Conservation (phyloP, 2,113 vertebrate species). For the Felis chaus region DNA sequence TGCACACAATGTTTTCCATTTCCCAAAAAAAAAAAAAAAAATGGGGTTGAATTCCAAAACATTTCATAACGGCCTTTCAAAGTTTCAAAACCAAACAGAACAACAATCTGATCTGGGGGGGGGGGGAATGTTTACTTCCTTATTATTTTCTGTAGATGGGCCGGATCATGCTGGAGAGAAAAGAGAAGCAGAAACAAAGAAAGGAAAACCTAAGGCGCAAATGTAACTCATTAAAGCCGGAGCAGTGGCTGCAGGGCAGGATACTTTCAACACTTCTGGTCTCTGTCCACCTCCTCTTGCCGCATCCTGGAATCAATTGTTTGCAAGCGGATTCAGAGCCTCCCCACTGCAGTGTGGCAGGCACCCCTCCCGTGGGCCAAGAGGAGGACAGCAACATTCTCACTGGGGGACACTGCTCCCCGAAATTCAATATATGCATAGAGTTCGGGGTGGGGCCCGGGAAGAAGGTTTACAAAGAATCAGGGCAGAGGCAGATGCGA, state of each 20-base stretch:
- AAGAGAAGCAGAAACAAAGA: not conserved
- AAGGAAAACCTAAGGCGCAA: not conserved
- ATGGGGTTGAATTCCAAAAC: slow-evolving; percentile 36
- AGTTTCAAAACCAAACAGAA: slow-evolving; percentile 43
- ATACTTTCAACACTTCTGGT: not conserved
- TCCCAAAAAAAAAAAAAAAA: slow-evolving; percentile 2
- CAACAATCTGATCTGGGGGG: not conserved
- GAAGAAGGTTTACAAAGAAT: not conserved
- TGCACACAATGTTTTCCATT: not conserved
- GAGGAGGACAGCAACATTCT: slow-evolving; percentile 14
- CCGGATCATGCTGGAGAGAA: not conserved
- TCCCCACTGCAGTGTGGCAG: slow-evolving; percentile 67
- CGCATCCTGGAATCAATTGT: slow-evolving; percentile 70
- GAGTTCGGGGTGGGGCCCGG: not conserved
- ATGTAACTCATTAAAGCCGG: not conserved
- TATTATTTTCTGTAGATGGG: slow-evolving; percentile 39
- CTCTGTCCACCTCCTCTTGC: not conserved
- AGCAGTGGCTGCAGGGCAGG: not conserved
- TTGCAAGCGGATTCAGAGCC: slow-evolving; percentile 47
- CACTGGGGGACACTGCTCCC: slow-evolving; percentile 51
- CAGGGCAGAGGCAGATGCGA: slow-evolving; percentile 52
- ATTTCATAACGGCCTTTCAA: slow-evolving; percentile 28
- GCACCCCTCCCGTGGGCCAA: not conserved
- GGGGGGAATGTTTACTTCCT: not conserved
- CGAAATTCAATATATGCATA: slow-evolving; percentile 56